These are phyloP conservation scores for Tenebrio molitor DNA, from an alignment of 1,140 invertebrate species.

Conservation along the genomic window DNA sequence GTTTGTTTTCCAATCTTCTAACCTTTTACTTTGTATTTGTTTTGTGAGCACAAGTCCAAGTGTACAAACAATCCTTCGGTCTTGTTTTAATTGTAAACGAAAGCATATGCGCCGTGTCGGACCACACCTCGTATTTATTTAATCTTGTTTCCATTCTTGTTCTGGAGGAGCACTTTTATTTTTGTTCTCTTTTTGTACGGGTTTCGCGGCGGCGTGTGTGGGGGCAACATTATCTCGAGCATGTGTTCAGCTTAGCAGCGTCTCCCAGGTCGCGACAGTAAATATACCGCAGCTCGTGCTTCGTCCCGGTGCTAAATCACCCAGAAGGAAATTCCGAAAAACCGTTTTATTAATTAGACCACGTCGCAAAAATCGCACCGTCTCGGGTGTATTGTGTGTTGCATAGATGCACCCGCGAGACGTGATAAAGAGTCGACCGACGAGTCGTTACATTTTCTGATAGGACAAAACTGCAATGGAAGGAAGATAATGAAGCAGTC, in stretches of 20 bases:
- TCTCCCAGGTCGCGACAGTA: conserved; percentile 40
- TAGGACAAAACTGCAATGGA: conserved; percentile 12
- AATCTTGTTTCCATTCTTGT: conserved; percentile 51
- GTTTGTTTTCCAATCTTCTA: conserved; percentile 25
- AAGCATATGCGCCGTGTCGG: conserved; percentile 45
- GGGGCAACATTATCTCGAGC: conserved; percentile 46
- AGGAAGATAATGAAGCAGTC: conserved; percentile 29
- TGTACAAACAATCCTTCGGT: conserved; percentile 44
- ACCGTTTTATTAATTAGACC: too few relatives aligned
- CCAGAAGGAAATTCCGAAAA: neutral
- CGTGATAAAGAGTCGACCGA: too few relatives aligned
- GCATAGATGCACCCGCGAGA: too few relatives aligned
- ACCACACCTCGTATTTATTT: conserved; percentile 53
- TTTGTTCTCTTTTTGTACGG: conserved; percentile 14
- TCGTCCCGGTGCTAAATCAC: conserved; percentile 14
- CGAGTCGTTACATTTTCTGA: too few relatives aligned
- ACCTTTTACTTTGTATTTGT: conserved; percentile 39
- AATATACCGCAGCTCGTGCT: conserved; percentile 13
- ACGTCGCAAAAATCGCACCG: too few relatives aligned
- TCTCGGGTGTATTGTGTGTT: too few relatives aligned
- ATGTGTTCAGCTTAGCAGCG: conserved; percentile 41
- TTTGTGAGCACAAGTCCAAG: conserved; percentile 42
- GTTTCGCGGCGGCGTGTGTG: conserved; percentile 33
- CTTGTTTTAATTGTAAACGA: conserved; percentile 49
- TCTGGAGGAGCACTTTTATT: conserved; percentile 26